Evolutionary conservation across 1,140 invertebrate species (phyloP), one percentile per base, ranked within the genome.

Genomic region (Limonius californicus): DNA sequence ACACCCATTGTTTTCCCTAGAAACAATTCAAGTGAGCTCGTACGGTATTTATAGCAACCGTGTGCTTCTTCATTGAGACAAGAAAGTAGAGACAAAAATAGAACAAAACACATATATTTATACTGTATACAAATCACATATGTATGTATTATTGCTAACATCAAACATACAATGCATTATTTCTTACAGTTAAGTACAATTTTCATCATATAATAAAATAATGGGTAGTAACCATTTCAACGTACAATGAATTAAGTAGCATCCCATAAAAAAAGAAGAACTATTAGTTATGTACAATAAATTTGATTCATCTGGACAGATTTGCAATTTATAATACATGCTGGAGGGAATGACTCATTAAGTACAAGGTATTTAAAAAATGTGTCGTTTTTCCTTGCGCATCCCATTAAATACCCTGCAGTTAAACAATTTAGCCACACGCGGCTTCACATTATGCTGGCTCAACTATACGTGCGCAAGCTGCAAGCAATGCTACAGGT

Each of bases 221-320:
- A 73, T 72, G 74, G 65, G 69, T 65, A 72, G 74, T 71, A 68
- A 69, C 68, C 58, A 67, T 70, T 64, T 57, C 65, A 72, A 68
- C 64, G 71, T 69, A 71, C 64, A 61, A 57, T 58, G 47, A 63
- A 67, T 66, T 64, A 66, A 70, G 65, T 69, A 70, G 70, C 69
- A 68, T 66, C 64, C 71, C 65, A 68, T 73, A 72, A 72, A 74
- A n/a, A 75, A 75, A 68, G 65, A 61, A 71, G n/a, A 73, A 68
- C 64, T 63, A 71, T 69, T 74, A 71, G 64, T 69, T 74, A 76
- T 76, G 69, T 75, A 77, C 73, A 75, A 74, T 75, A 75, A 76
- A 70, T 77, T 75, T 77, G 73, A 77, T 75, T 76, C 68, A 67
- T 72, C 66, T 77, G 75, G 75, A 77, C 75, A 77, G 75, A 76